A percentile compares a stretch with the other conserved stretches of the same genome.
These are phyloP conservation scores for Puffinus mauretanicus DNA, from an alignment of 2,113 vertebrate species.

Conservation along the genomic window DNA sequence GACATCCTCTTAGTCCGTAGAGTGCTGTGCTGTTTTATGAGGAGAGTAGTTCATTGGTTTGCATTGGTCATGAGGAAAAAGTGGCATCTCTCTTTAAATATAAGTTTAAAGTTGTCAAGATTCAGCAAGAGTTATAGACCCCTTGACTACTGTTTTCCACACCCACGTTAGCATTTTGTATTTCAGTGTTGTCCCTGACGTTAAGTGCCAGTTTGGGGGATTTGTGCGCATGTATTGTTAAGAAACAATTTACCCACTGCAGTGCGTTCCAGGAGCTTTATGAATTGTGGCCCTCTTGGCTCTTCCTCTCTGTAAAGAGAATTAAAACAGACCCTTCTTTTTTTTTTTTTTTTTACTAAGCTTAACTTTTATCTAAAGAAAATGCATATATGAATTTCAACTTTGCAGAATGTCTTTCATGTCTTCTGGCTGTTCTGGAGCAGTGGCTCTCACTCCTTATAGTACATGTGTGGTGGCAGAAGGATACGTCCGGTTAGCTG, in stretches of 20 bases:
- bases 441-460: background rate
- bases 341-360: background rate
- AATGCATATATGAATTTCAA: background rate
- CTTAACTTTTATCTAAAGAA: background rate
- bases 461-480: background rate
- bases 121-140: background rate
- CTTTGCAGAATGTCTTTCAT: background rate
- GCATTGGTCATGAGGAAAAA: background rate
- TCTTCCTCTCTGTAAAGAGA: background rate
- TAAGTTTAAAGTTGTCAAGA: background rate
- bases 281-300: background rate
- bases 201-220: background rate
- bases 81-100: background rate
- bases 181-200: background rate
- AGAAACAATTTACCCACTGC: background rate
- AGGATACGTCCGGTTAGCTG: accelerated
- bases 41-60: background rate
- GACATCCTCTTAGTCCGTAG: background rate
- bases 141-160: background rate
- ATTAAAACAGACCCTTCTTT: background rate
- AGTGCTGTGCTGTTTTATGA: background rate
- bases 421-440: background rate
- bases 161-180: background rate
- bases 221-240: background rate
- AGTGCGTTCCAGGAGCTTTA: accelerated